Percentiles rank a stretch among this genome's conserved stretches.
These are phyloP conservation scores for Chlamydotis undulata DNA, from an alignment of 2,113 vertebrate species.

Conservation along the genomic window DNA sequence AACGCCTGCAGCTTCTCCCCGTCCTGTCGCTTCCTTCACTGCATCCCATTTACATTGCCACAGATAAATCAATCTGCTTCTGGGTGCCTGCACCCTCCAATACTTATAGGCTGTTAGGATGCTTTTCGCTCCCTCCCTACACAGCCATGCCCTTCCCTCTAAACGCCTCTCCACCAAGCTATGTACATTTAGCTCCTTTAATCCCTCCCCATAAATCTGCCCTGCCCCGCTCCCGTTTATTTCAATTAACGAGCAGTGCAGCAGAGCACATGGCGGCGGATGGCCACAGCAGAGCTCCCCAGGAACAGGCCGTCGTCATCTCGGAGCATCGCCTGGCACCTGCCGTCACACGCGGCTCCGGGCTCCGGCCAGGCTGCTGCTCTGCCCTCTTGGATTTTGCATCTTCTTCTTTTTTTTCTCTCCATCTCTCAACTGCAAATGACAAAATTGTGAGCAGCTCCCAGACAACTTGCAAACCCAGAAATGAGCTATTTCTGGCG, in stretches of 20 bases:
- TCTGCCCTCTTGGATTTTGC: background rate
- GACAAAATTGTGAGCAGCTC: slow-evolving; percentile 49
- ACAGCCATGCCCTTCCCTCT: slow-evolving; percentile 50
- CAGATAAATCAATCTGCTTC: slow-evolving; percentile 60
- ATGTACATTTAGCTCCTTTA: slow-evolving; percentile 49
- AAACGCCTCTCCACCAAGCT: slow-evolving; percentile 32
- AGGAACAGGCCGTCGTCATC: background rate
- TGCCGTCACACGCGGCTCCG: background rate
- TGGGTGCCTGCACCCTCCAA: slow-evolving; percentile 62
- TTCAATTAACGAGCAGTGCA: background rate
- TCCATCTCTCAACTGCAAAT: background rate
- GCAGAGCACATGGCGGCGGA: fast-evolving
- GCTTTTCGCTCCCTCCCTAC: slow-evolving; percentile 56
- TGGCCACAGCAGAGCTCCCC: background rate
- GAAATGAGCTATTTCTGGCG: slow-evolving; percentile 34
- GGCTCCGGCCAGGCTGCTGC: background rate
- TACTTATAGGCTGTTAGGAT: slow-evolving; percentile 66
- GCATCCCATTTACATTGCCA: slow-evolving; percentile 29
- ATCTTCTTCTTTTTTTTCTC: background rate
- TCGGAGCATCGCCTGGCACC: background rate
- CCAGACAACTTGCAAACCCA: slow-evolving; percentile 58
- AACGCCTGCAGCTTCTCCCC: background rate
- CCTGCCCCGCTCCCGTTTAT: background rate
- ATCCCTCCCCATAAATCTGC: slow-evolving; percentile 56
- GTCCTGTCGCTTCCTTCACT: background rate